Percentiles rank a stretch among this genome's conserved stretches.
These are phyloP conservation scores for Uromys caudimaculatus DNA, from an alignment of 2,797 vertebrate species.

Conservation along the genomic window DNA sequence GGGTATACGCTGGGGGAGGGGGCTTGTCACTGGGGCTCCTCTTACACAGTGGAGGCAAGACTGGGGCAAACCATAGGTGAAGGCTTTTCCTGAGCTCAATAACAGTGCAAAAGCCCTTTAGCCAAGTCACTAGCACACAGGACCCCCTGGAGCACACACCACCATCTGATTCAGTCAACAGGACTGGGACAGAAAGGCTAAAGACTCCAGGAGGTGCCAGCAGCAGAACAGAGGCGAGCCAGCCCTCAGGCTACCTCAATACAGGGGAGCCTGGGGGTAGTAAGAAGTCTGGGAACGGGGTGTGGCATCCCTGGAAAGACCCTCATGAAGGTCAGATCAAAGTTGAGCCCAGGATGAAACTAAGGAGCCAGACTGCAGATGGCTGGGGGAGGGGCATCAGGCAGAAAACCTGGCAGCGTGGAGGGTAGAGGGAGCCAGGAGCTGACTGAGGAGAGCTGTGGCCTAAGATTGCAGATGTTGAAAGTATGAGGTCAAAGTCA, in stretches of 20 bases:
- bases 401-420: neutral
- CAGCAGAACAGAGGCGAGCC: neutral
- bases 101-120: rapidly evolving
- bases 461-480: neutral
- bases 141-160: too few relatives aligned
- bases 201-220: neutral
- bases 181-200: too few relatives aligned
- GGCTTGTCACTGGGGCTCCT: rapidly evolving
- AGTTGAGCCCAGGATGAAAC: neutral
- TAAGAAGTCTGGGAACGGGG: too few relatives aligned
- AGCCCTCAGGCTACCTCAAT: rapidly evolving
- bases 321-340: neutral
- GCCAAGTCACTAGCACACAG: rapidly evolving
- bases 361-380: too few relatives aligned
- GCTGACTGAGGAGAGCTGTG: too few relatives aligned
- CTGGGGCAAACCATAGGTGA: rapidly evolving
- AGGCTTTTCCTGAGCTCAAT: rapidly evolving
- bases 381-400: neutral
- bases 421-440: neutral
- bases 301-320: neutral
- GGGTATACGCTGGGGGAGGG: too few relatives aligned
- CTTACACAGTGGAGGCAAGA: rapidly evolving
- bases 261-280: neutral
- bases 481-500: neutral
- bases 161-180: rapidly evolving